Conservation (phyloP, 2,888 invertebrate species). For the Gymnoscelis rufifasciata region DNA sequence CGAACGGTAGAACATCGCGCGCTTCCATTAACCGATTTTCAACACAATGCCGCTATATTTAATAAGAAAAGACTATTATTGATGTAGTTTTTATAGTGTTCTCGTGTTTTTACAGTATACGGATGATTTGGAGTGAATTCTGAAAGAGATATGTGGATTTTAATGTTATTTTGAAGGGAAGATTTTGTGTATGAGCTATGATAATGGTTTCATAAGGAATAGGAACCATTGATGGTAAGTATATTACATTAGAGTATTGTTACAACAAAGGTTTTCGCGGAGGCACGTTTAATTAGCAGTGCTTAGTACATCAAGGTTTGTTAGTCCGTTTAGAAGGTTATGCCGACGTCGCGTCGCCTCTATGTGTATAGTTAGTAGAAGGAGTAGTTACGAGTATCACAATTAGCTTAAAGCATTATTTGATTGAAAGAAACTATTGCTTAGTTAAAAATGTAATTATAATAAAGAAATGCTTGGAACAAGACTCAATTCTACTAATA, state of each 20-base stretch:
- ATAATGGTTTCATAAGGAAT: slow-evolving; percentile 24
- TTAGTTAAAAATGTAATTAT: too few species aligned
- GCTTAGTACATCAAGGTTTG: slow-evolving; percentile 3
- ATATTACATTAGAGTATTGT: slow-evolving; percentile 7
- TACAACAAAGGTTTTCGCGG: slow-evolving; percentile 7
- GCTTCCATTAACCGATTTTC: slow-evolving; percentile 14
- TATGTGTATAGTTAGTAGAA: neutral
- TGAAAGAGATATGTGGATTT: slow-evolving; percentile 9
- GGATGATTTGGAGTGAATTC: neutral
- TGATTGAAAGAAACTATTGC: too few species aligned
- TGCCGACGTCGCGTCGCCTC: slow-evolving; percentile 8
- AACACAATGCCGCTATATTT: slow-evolving; percentile 25
- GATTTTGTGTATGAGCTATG: slow-evolving; percentile 17
- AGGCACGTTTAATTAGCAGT: slow-evolving; percentile 12
- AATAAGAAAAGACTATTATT: slow-evolving; percentile 14
- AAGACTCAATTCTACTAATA: too few species aligned
- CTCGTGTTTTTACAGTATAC: neutral
- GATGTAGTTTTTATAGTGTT: slow-evolving; percentile 4
- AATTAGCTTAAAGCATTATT: too few species aligned
- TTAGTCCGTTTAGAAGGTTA: slow-evolving; percentile 2
- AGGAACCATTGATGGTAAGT: slow-evolving; percentile 30
- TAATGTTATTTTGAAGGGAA: slow-evolving; percentile 11
- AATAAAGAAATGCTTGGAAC: too few species aligned
- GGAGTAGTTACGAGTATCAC: neutral
- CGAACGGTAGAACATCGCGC: slow-evolving; percentile 20